Conservation (phyloP, 2,797 vertebrate species). For the Selene dorsalis region DNA sequence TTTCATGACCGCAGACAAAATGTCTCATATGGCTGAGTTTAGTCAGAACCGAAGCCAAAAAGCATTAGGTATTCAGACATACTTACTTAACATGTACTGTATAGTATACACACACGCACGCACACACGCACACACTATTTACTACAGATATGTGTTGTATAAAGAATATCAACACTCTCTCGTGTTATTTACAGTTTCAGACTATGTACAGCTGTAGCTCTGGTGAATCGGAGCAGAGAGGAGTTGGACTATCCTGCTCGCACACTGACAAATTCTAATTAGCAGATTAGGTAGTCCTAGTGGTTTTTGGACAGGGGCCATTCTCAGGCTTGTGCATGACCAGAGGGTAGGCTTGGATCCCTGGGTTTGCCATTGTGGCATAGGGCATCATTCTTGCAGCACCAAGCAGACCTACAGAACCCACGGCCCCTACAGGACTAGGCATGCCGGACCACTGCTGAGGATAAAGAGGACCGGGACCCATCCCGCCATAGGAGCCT, state of each 20-base stretch:
- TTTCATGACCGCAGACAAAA: conserved; percentile 78
- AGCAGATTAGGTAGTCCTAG: conserved; percentile 84
- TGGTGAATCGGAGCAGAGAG: conserved; percentile 49
- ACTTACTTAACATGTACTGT: conserved; percentile 61
- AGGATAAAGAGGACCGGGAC: conserved; percentile 79
- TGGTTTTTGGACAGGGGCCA: conserved; percentile 76
- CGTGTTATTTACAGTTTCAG: conserved; percentile 76
- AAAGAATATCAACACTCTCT: conserved; percentile 71
- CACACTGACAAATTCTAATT: conserved; percentile 38
- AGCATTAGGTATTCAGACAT: conserved; percentile 68
- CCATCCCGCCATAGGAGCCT: conserved; percentile 80
- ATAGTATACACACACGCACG: conserved; percentile 45
- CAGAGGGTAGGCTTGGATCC: conserved; percentile 82
- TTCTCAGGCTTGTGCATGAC: conserved; percentile 79
- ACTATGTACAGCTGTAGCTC: conserved; percentile 72
- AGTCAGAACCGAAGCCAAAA: conserved; percentile 71
- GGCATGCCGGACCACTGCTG: conserved; percentile 81
- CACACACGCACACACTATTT: conserved; percentile 38
- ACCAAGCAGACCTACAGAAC: conserved; percentile 76
- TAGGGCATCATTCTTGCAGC: conserved; percentile 73
- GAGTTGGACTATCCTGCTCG: conserved; percentile 38
- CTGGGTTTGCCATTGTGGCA: conserved; percentile 73
- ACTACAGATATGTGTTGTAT: conserved; percentile 67
- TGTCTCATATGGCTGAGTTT: conserved; percentile 75
- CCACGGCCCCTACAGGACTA: conserved; percentile 63